phyloP scores from a whole-genome alignment of 2,888 invertebrate species.

The Sphinx pinastri region DNA sequence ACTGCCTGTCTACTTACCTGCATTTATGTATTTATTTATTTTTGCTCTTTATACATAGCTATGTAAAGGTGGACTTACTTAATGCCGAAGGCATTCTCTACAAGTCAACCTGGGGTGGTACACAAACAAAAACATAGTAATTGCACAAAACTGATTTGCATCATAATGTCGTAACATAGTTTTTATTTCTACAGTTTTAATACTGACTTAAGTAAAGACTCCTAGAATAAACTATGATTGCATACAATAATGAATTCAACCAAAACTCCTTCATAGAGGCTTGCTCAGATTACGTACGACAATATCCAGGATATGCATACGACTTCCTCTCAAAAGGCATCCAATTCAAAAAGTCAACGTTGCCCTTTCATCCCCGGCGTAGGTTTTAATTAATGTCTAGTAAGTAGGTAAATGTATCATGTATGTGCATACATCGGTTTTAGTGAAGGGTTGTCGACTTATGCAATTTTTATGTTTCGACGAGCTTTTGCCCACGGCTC shows the following conservation, averaged over 20 bases:
- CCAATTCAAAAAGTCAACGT: conserved; percentile 35
- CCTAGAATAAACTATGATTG: neutral
- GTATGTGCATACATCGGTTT: conserved; percentile 3
- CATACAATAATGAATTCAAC: neutral
- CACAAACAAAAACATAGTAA: too few relatives aligned
- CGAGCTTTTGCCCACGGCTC: too few relatives aligned
- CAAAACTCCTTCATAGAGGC: neutral
- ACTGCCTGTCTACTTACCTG: too few relatives aligned
- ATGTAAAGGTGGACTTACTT: too few relatives aligned
- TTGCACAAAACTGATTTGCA: too few relatives aligned
- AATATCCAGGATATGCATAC: conserved; percentile 27
- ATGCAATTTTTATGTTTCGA: neutral
- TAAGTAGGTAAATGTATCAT: conserved; percentile 20
- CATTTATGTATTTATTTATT: too few relatives aligned
- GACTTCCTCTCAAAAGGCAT: conserved; percentile 33
- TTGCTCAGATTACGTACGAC: conserved; percentile 23
- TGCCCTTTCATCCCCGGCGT: conserved; percentile 34
- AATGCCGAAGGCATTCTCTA: too few relatives aligned
- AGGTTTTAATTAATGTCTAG: conserved; percentile 37
- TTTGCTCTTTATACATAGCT: too few relatives aligned
- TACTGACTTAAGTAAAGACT: too few relatives aligned
- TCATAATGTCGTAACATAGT: too few relatives aligned
- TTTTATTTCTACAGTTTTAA: too few relatives aligned
- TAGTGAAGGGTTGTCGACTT: conserved; percentile 10
- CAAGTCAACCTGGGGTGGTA: too few relatives aligned